phyloP scores from a whole-genome alignment of 2,888 invertebrate genomes.

The Tetheella fluctuosa region DNA sequence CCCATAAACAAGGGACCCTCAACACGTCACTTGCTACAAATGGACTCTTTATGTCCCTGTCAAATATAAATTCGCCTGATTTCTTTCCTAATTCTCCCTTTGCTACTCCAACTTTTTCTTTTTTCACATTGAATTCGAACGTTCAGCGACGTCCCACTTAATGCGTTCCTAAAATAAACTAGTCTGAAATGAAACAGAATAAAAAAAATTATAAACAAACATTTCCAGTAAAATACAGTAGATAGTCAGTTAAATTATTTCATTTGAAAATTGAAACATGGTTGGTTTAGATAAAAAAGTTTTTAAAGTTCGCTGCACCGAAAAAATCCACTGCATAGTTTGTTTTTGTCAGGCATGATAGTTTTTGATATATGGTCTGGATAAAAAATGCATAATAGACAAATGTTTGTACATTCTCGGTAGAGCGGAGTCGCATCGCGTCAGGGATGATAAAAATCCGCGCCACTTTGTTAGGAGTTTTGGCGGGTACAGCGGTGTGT shows the following conservation, averaged over 20 bases:
- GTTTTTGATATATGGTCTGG: slow-evolving; percentile 64
- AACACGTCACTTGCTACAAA: slow-evolving; percentile 68
- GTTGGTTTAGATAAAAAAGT: slow-evolving; percentile 44
- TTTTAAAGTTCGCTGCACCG: slow-evolving; percentile 57
- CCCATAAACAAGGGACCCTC: slow-evolving; percentile 67
- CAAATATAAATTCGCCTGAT: slow-evolving; percentile 57
- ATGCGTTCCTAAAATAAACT: neutral
- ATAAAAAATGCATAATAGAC: slow-evolving; percentile 63
- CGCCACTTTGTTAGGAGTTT: slow-evolving; percentile 59
- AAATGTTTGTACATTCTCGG: slow-evolving; percentile 60
- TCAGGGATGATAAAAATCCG: slow-evolving; percentile 59
- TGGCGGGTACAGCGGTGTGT: slow-evolving; percentile 50
- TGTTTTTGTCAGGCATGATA: slow-evolving; percentile 59
- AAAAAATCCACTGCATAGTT: slow-evolving; percentile 59
- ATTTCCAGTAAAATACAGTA: slow-evolving; percentile 11
- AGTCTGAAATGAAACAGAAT: slow-evolving; percentile 2
- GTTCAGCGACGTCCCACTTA: neutral
- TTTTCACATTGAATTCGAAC: slow-evolving; percentile 11
- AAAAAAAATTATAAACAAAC: slow-evolving; percentile 9
- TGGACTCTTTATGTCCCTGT: slow-evolving; percentile 64
- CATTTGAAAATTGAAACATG: slow-evolving; percentile 28
- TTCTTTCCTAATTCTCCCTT: slow-evolving; percentile 31
- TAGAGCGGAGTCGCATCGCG: slow-evolving; percentile 42
- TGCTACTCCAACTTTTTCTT: slow-evolving; percentile 15
- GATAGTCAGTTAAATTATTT: neutral